Evolutionary conservation across 2,113 vertebrate genomes (phyloP).

Genomic region (Saimiri boliviensis): DNA sequence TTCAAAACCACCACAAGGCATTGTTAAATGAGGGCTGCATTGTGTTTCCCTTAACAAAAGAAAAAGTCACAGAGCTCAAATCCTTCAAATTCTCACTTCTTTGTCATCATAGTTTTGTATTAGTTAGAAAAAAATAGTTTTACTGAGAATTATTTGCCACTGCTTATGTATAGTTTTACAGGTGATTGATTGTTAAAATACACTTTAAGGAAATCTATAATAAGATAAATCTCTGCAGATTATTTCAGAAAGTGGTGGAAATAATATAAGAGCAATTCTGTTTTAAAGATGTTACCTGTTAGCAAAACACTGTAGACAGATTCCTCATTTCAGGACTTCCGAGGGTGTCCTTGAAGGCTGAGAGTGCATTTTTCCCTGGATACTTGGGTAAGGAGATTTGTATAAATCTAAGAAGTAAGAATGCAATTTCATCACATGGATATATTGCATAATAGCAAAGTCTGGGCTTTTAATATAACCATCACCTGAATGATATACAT

Average conservation of each 20-base stretch:
- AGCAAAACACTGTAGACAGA: neutral
- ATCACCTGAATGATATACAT: neutral
- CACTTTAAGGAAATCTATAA: neutral
- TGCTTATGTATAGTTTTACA: neutral
- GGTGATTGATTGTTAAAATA: neutral
- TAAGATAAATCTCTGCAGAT: conserved; percentile 8
- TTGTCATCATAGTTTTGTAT: neutral
- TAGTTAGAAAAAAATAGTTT: conserved; percentile 14
- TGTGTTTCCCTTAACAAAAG: neutral
- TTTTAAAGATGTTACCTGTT: neutral
- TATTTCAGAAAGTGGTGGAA: neutral
- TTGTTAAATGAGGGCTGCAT: conserved; percentile 17
- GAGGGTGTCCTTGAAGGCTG: neutral
- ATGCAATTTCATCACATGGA: neutral
- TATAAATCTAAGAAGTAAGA: neutral
- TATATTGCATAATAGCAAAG: neutral
- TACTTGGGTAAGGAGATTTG: neutral
- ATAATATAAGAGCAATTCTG: neutral
- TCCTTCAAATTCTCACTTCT: neutral
- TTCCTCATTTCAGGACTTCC: neutral
- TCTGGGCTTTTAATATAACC: neutral
- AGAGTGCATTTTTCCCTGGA: neutral
- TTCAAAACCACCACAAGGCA: conserved; percentile 19
- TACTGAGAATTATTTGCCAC: neutral
- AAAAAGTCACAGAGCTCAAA: neutral